Base-by-base conservation (phyloP, 1,140 invertebrate species). In the Lasaia peninsularis region DNA sequence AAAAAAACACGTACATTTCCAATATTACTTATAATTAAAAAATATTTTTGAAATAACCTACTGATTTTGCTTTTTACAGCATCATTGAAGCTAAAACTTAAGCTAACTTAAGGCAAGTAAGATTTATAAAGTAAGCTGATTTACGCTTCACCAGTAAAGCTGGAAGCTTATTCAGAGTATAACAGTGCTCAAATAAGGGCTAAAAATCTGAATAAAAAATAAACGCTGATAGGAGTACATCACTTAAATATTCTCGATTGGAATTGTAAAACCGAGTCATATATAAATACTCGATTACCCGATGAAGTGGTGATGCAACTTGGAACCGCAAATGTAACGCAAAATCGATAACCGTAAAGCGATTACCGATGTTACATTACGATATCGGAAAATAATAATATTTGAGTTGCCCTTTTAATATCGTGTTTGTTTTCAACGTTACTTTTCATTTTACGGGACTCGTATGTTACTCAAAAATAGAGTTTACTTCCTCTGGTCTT, bases 171-270 rank as follows among this genome's bases (percentile, higher is more conserved):
- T n/a, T n/a, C n/a, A n/a, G n/a, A n/a, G n/a, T n/a, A n/a, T n/a
- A n/a, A n/a, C n/a, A n/a, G n/a, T n/a, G n/a, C 37, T 40, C 8
- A 11, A 40, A 18, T 10, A 40, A 40, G 37, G 10, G 37, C 37
- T 40, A 40, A 40, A 40, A 40, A 8, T 40, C 37, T 40, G 14
- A 18, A 44, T 44, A 14, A 44, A 44, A 44, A 44, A 44, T 44
- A 18, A 18, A 44, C 37, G 18, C 18, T 20, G 16, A 40, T 16
- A 44, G 18, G 18, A 44, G 37, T 9, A 44, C 37, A 40, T 40
- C 37, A 40, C 37, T 44, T 44, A 44, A 44, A 44, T 44, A 44
- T 44, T 44, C 37, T 44, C 37, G 37, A 44, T 44, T 44, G 37
- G 37, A 18, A 20, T 9, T 44, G 37, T 44, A 14, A 9, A 44